Base-by-base conservation (phyloP, 2,113 vertebrate genomes). In the Lucifuga dentata region DNA sequence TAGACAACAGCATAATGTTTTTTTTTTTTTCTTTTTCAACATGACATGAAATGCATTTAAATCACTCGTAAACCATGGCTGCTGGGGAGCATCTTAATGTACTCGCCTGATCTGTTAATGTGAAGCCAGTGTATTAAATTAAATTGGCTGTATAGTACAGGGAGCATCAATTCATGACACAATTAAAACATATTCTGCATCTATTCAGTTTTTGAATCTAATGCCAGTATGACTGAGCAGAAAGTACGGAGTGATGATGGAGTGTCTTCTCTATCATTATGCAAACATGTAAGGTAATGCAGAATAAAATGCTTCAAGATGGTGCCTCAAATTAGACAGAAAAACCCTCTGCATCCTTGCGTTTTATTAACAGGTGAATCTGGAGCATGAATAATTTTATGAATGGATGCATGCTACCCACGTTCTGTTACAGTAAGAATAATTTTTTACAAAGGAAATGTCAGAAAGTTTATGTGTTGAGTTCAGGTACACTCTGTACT, bases 91-190 rank as follows among this genome's bases (percentile, higher is more conserved):
- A 13, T 19, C 53, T 61, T 40, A 44, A 65, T 74, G 50, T 43
- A 29, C 48, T 39, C 52, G 16, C 61, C 21, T 53, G 44, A 44
- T 79, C 76, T 56, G 41, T 39, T 72, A 72, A 59, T 74, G 21
- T 55, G 62, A 73, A 67, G n/a, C 40, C 24, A 49, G 8, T 29
- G 33, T 26, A 43, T 67, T 61, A 33, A 55, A 66, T 67, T 58
- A 77, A n/a, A 59, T 55, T 23, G 49, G 26, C 53, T 52, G 43
- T 6, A 32, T 10, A 17, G 43, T 29, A 7, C 26, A 29, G 26
- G 7, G 16, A 21, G 43, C 62, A 20, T 73, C 20, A 39, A 51
- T 33, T 36, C 13, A 5, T 20, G 36, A 66, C 44, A 44, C 36
- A 17, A 49, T 36, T 40, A 53, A 62, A 61, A 63, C 29, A 53